phyloP scores from a whole-genome alignment of 2,888 invertebrate genomes.

The Argyresthia goedartella region DNA sequence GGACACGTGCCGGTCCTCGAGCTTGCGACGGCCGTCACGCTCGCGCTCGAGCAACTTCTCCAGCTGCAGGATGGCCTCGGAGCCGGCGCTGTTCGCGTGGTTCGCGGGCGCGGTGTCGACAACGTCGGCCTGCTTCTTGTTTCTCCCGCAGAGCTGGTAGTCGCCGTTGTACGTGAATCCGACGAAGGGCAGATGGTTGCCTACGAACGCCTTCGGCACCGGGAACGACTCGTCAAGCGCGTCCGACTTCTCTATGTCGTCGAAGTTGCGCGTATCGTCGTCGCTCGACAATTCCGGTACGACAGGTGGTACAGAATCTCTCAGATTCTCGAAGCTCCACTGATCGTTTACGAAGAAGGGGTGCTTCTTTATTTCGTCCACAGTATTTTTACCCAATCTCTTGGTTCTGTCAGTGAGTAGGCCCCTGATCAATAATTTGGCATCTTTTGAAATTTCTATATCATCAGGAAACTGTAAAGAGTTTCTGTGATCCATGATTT shows the following conservation, averaged over 20 bases:
- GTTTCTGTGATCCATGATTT: conserved; percentile 99
- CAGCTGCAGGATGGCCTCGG: conserved; percentile 76
- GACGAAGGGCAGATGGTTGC: conserved; percentile 98
- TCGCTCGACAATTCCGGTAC: conserved; percentile 96
- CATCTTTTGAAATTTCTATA: conserved; percentile 90
- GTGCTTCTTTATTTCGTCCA: conserved; percentile 95
- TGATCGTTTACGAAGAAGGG: conserved; percentile 96
- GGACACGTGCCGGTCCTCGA: conserved; percentile 82
- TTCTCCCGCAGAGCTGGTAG: conserved; percentile 78
- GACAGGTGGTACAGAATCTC: conserved; percentile 95
- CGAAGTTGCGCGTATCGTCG: conserved; percentile 98
- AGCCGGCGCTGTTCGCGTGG: conserved; percentile 72
- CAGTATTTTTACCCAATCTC: conserved; percentile 91
- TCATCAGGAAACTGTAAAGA: conserved; percentile 96
- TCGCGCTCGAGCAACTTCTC: conserved; percentile 83
- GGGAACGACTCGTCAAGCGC: conserved; percentile 95
- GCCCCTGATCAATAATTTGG: conserved; percentile 90
- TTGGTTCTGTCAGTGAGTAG: conserved; percentile 93
- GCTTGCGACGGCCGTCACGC: conserved; percentile 76
- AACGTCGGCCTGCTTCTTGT: conserved; percentile 64
- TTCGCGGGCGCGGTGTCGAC: conserved; percentile 77
- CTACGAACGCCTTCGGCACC: conserved; percentile 96
- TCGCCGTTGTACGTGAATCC: conserved; percentile 98
- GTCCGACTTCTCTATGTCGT: conserved; percentile 96
- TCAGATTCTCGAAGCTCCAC: conserved; percentile 97